phyloP scores from a whole-genome alignment of 2,113 vertebrate genomes.

The Regulus satrapa region DNA sequence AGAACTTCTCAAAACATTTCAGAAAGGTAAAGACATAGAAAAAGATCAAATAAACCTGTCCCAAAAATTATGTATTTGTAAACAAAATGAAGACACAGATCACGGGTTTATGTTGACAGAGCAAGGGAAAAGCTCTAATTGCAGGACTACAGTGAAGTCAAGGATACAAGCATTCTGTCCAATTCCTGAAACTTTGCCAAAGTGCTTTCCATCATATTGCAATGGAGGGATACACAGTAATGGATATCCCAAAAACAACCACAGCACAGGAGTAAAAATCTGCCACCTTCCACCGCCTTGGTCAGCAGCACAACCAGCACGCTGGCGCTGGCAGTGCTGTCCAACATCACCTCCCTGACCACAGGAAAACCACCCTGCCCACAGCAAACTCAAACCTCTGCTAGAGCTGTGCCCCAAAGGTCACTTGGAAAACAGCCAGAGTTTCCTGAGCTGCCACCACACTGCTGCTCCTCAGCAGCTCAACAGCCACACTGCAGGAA shows the following conservation, averaged over 20 bases:
- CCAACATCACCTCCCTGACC: neutral
- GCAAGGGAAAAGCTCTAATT: neutral
- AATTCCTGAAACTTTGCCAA: neutral
- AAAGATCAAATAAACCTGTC: neutral
- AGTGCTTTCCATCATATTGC: neutral
- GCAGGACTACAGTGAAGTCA: neutral
- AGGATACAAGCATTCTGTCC: neutral
- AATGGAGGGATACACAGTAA: neutral
- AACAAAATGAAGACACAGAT: neutral
- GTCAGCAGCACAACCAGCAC: neutral
- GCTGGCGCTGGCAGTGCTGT: neutral
- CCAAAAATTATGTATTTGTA: neutral
- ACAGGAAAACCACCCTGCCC: neutral
- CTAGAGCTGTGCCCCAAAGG: neutral
- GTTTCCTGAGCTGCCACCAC: neutral
- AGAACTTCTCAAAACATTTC: neutral
- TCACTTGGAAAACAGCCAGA: accelerated
- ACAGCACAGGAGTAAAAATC: neutral
- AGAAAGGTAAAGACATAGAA: neutral
- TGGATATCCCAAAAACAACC: neutral
- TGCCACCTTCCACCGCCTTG: neutral
- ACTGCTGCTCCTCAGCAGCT: neutral
- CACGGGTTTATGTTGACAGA: neutral
- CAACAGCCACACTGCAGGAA: neutral
- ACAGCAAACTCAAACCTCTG: neutral